phyloP scores from a whole-genome alignment of 2,797 vertebrate species.

The Todus mexicanus region DNA sequence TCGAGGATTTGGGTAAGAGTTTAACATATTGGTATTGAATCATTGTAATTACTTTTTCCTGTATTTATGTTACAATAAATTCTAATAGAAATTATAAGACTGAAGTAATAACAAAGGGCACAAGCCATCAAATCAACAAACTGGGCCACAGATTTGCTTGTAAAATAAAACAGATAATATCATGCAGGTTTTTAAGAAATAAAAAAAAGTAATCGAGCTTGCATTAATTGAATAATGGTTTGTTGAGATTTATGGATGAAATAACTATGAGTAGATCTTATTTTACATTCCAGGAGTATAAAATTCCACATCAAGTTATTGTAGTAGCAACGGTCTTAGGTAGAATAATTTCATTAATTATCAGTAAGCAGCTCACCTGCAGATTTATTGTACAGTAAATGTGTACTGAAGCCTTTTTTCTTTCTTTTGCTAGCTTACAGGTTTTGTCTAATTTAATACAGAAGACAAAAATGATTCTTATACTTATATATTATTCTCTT shows the following conservation, averaged over 20 bases:
- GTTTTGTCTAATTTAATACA: neutral
- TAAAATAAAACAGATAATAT: neutral
- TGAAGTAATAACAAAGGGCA: neutral
- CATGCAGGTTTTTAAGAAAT: neutral
- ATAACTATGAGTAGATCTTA: neutral
- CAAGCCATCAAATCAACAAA: neutral
- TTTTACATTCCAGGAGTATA: neutral
- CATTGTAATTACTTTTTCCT: neutral
- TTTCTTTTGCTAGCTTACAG: neutral
- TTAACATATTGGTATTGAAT: neutral
- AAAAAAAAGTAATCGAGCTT: neutral
- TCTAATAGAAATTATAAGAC: neutral
- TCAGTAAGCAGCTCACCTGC: constrained; percentile 6
- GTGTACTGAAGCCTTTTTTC: neutral
- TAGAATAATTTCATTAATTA: constrained; percentile 42
- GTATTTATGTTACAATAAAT: neutral
- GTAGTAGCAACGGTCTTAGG: neutral
- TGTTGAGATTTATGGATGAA: neutral
- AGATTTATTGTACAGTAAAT: constrained; percentile 28
- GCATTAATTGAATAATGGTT: neutral
- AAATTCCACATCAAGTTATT: constrained; percentile 9
- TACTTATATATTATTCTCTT: neutral
- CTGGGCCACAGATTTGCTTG: neutral
- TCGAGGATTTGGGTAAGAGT: constrained; percentile 76
- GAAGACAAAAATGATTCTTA: neutral